A percentile compares a stretch with the other conserved stretches of the same genome.
Conservation (phyloP, 2,113 vertebrate species). For the chimpanzee (Pan troglodytes) region NHGRI_mPanTro3-v2.1_pri NC_072403.2:63049001-63049500, state of each 20-base stretch:
- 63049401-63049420: neutral
- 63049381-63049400: too few species aligned
- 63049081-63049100: too few species aligned
- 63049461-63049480: neutral
- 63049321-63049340: neutral
- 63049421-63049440: neutral
- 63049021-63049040: too few species aligned
- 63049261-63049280: neutral
- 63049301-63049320: neutral
- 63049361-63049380: neutral
- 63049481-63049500: neutral
- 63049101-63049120: too few species aligned
- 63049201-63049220: too few species aligned
- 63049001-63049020: too few species aligned
- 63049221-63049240: neutral
- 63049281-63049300: neutral
- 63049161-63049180: too few species aligned
- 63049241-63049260: neutral
- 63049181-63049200: too few species aligned
- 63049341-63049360: neutral
- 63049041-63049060: too few species aligned
- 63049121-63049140: too few species aligned
- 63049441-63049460: neutral
- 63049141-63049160: too few species aligned
- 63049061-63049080: accelerated